Conservation (phyloP, 1,140 invertebrate species). For the Penaeus japonicus region DNA sequence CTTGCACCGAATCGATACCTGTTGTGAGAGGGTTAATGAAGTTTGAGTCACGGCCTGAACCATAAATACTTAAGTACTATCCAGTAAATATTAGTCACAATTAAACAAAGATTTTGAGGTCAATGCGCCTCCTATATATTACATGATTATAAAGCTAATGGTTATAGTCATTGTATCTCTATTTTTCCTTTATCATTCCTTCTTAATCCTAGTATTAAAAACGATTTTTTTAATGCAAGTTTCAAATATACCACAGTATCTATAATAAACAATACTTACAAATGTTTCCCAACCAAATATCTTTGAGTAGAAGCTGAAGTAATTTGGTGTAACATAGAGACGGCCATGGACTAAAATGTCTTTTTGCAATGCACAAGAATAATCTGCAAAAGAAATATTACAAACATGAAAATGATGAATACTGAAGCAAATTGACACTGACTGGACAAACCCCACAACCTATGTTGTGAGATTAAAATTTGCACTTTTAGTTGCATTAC, state of each 20-base stretch:
- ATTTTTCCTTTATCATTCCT: neutral
- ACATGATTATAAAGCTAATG: no score
- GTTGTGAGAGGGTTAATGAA: conserved; percentile 52
- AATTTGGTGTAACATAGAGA: conserved; percentile 91
- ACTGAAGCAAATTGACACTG: neutral
- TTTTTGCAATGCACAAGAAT: conserved; percentile 94
- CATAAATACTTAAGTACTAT: neutral
- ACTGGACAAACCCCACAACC: no score
- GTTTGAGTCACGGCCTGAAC: neutral
- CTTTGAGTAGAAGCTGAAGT: conserved; percentile 94
- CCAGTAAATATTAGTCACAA: neutral
- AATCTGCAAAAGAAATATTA: conserved; percentile 72
- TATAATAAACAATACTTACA: conserved; percentile 63
- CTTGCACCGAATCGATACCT: conserved; percentile 81
- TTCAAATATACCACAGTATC: neutral
- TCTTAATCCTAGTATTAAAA: no score
- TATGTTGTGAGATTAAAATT: no score
- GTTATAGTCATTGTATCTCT: neutral
- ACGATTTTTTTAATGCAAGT: no score
- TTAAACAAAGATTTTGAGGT: neutral
- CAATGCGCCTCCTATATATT: no score
- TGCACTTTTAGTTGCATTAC: no score
- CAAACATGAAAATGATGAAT: neutral
- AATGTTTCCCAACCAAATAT: conserved; percentile 93
- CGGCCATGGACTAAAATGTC: conserved; percentile 93